A percentile compares a stretch with the other conserved stretches of the same genome.
Conservation (phyloP, 2,113 vertebrate genomes). For the Stictonetta naevosa region DNA sequence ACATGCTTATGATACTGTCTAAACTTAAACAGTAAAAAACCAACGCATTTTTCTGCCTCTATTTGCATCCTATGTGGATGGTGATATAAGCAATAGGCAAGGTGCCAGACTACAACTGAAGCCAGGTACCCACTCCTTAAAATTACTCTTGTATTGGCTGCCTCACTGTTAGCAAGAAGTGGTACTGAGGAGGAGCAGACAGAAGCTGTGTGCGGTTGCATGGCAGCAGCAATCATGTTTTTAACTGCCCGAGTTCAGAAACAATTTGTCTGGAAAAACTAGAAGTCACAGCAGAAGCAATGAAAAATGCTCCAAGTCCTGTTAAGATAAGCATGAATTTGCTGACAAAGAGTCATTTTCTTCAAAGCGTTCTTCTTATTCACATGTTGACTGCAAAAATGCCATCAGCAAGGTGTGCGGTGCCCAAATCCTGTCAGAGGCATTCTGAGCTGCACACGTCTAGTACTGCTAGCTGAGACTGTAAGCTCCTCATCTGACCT, state of each 20-base stretch:
- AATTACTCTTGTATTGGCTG: not conserved
- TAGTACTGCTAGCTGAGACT: not conserved
- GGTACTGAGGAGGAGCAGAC: not conserved
- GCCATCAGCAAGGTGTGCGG: not conserved
- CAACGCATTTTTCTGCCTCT: not conserved
- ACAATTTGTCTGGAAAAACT: not conserved
- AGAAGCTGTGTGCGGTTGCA: not conserved
- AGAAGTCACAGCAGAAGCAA: not conserved
- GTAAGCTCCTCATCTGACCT: not conserved
- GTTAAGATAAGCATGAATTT: not conserved
- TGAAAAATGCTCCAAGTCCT: not conserved
- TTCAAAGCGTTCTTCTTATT: not conserved
- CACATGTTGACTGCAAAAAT: not conserved
- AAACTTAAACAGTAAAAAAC: not conserved
- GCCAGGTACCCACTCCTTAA: not conserved
- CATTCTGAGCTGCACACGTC: not conserved
- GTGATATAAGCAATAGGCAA: not conserved
- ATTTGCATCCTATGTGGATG: fast-evolving
- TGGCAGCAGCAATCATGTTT: not conserved
- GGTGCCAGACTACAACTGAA: not conserved
- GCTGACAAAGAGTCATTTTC: not conserved
- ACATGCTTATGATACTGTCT: not conserved
- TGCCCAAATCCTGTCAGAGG: not conserved
- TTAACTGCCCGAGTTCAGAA: not conserved
- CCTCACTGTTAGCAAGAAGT: not conserved